Evolutionary conservation across 1,140 invertebrate genomes (phyloP), one percentile per base, ranked within the genome.

Genomic region (Aporrectodea caliginosa): DNA sequence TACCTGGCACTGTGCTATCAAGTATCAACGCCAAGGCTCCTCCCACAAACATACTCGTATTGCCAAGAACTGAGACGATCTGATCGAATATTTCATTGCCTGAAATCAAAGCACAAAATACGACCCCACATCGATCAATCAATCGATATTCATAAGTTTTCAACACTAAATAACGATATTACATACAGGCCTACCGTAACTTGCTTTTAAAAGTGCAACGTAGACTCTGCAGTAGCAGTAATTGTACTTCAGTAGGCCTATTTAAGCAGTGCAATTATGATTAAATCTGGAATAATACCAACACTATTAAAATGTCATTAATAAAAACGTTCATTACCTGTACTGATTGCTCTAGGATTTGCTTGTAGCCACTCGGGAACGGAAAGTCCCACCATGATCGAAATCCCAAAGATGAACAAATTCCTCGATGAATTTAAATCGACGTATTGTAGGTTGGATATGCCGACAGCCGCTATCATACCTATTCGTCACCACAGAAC

Each of bases 391-490:
- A 94, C 93, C 86, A 95, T 95, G 71, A 95, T 90, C 22, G 93
- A 94, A 82, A 95, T 94, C 31, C 80, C 94, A 29, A 95, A 90
- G 77, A 95, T 93, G 85, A 94, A 95, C 2, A 95, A 87, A 89
- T 95, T 95, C 78, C 87, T 78, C 43, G 93, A 90, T 29, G 93
- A 94, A 84, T 94, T 93, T 35, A 95, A 86, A 83, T 94, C 90
- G 29, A 95, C 91, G 84, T 93, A 93, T 84, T 94, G 93, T 22
- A 95, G 89, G 12, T 93, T 92, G 0, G 93, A 94, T 0, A 94
- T 86, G 1, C 82, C 82, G 1, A 82, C 79, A 1, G 80, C 75
- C 34, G 74, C 35, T 16, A 82, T 78, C 74, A 81, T 80, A 2
- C 77, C 79, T 80, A 58, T 22, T n/a, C n/a, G n/a, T n/a, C n/a